Evolutionary conservation across 2,888 invertebrate species (phyloP).

Genomic region (Dryobota labecula): DNA sequence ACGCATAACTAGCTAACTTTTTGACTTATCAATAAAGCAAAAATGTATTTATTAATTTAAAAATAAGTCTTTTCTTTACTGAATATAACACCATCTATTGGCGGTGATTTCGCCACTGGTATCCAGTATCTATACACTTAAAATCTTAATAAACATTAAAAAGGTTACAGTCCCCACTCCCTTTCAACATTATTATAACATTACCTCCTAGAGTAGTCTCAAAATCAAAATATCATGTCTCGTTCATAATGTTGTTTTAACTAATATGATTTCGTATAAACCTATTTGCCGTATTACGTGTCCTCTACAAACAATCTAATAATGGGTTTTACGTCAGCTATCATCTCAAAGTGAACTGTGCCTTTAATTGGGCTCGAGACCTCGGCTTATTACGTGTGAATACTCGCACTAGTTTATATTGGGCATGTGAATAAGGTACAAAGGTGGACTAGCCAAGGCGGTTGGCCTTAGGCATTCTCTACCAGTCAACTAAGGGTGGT

Average conservation of each 20-base stretch:
- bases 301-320: conserved; percentile 55
- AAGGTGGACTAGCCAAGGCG: too few species aligned
- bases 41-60: too few species aligned
- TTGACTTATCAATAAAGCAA: too few species aligned
- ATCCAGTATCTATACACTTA: background rate
- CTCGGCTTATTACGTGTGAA: background rate
- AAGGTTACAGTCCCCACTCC: background rate
- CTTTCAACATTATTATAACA: conserved; percentile 40
- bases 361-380: conserved; percentile 27
- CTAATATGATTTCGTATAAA: conserved; percentile 55
- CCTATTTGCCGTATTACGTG: conserved; percentile 41
- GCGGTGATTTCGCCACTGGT: too few species aligned
- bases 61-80: too few species aligned
- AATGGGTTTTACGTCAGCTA: conserved; percentile 47
- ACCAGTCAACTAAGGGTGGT: too few species aligned
- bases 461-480: too few species aligned
- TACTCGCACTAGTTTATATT: background rate
- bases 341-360: conserved; percentile 30
- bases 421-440: background rate
- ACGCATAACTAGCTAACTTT: too few species aligned
- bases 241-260: conserved; percentile 36
- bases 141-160: conserved; percentile 15
- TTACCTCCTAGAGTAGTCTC: conserved; percentile 24
- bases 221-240: conserved; percentile 33
- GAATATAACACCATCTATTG: too few species aligned